phyloP scores from a whole-genome alignment of 2,113 vertebrate genomes.

The Epinephelus moara region DNA sequence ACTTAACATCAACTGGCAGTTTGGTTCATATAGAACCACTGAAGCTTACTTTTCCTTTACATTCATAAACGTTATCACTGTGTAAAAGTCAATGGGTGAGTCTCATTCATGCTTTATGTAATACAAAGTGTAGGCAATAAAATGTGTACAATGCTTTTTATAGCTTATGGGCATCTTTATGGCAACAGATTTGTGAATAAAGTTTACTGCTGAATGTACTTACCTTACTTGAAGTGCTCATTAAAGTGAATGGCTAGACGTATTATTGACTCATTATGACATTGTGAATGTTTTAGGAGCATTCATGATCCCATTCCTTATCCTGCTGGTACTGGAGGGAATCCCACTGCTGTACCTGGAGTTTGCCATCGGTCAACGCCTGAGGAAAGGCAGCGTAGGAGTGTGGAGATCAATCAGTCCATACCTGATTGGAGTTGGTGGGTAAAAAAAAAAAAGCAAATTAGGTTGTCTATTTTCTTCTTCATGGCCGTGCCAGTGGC shows the following conservation, averaged over 20 bases:
- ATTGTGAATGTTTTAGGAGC: slow-evolving; percentile 85
- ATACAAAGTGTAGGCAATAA: background rate
- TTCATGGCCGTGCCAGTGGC: no score
- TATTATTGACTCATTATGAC: background rate
- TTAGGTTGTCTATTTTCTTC: background rate
- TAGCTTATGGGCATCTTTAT: slow-evolving; percentile 22
- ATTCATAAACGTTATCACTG: background rate
- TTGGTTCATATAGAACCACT: background rate
- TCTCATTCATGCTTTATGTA: background rate
- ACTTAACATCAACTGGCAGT: background rate
- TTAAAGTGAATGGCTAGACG: slow-evolving; percentile 1
- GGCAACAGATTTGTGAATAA: slow-evolving; percentile 5
- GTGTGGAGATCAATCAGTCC: slow-evolving; percentile 94
- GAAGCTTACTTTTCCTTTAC: background rate
- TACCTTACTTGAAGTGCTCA: slow-evolving; percentile 2
- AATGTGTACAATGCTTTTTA: slow-evolving; percentile 16
- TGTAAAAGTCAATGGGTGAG: background rate
- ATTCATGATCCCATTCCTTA: slow-evolving; percentile 98
- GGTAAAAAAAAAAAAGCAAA: slow-evolving; percentile 50
- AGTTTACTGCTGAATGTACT: background rate
- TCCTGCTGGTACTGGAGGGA: slow-evolving; percentile 95
- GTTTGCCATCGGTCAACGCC: slow-evolving; percentile 96
- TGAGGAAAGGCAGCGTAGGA: slow-evolving; percentile 91
- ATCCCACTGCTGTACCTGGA: slow-evolving; percentile 94
- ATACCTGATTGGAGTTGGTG: slow-evolving; percentile 91